Evolutionary conservation across 2,113 vertebrate genomes (phyloP).

Genomic region (Corythornis vintsioides): DNA sequence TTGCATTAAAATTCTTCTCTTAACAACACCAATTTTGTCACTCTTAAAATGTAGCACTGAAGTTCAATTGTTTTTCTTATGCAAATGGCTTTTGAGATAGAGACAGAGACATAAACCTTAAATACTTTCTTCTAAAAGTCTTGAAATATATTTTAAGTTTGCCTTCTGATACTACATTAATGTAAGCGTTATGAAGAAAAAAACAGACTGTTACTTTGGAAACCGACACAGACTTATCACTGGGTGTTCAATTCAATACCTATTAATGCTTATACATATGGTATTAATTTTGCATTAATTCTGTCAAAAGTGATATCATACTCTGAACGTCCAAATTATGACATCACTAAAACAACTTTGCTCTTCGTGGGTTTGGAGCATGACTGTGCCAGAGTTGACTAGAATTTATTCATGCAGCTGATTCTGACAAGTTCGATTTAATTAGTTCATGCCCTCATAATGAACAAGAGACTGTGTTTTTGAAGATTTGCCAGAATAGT

Average conservation of each 20-base stretch:
- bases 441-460: conserved; percentile 81
- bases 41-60: conserved; percentile 35
- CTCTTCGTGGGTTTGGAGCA: conserved; percentile 73
- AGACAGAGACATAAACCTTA: conserved; percentile 12
- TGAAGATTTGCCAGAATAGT: conserved; percentile 77
- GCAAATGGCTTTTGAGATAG: conserved; percentile 56
- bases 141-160: conserved; percentile 56
- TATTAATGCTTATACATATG: conserved; percentile 83
- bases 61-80: conserved; percentile 42
- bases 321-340: conserved; percentile 79
- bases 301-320: conserved; percentile 84
- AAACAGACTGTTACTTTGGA: conserved; percentile 67
- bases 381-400: conserved; percentile 72
- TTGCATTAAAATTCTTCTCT: conserved; percentile 15
- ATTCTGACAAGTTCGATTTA: conserved; percentile 80
- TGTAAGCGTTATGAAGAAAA: conserved; percentile 26
- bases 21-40: neutral
- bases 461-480: conserved; percentile 74
- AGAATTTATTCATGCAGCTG: conserved; percentile 75
- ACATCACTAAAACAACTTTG: conserved; percentile 84
- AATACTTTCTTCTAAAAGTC: conserved; percentile 39
- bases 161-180: conserved; percentile 53
- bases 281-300: conserved; percentile 85
- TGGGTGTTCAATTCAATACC: conserved; percentile 74
- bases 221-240: conserved; percentile 69